A percentile compares a stretch with the other conserved stretches of the same genome.
Conservation (phyloP, 2,888 invertebrate species). For the Ferrisia virgata region DNA sequence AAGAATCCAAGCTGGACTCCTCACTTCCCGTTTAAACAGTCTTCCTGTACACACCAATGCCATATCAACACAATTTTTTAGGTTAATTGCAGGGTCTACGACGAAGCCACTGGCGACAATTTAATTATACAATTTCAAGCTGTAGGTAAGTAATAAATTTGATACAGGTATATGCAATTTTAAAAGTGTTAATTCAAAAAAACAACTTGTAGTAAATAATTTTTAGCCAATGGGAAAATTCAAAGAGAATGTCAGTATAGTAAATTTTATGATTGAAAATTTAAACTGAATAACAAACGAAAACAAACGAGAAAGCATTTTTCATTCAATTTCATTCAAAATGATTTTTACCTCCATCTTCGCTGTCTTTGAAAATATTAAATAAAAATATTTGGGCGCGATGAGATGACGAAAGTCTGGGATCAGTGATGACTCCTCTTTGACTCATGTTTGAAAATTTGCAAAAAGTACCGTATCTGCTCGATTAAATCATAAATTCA, state of each 20-base stretch:
- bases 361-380: constrained; percentile 31
- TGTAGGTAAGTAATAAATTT: too few relatives aligned
- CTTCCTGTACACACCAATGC: neutral
- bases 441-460: constrained; percentile 35
- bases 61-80: neutral
- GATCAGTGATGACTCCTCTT: constrained; percentile 26
- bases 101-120: neutral
- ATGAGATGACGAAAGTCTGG: constrained; percentile 2
- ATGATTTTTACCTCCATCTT: constrained; percentile 36
- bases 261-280: too few relatives aligned
- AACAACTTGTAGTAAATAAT: too few relatives aligned
- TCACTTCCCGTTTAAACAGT: too few relatives aligned
- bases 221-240: too few relatives aligned
- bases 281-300: too few relatives aligned
- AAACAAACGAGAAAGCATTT: too few relatives aligned
- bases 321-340: too few relatives aligned
- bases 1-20: too few relatives aligned
- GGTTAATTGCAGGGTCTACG: neutral
- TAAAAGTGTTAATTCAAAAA: too few relatives aligned
- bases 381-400: neutral
- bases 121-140: neutral
- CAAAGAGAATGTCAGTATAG: too few relatives aligned
- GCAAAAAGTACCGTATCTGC: neutral
- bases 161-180: too few relatives aligned
- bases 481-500: neutral